Base-by-base conservation (phyloP, 2,797 vertebrate genomes). In the Hipposideros larvatus region DNA sequence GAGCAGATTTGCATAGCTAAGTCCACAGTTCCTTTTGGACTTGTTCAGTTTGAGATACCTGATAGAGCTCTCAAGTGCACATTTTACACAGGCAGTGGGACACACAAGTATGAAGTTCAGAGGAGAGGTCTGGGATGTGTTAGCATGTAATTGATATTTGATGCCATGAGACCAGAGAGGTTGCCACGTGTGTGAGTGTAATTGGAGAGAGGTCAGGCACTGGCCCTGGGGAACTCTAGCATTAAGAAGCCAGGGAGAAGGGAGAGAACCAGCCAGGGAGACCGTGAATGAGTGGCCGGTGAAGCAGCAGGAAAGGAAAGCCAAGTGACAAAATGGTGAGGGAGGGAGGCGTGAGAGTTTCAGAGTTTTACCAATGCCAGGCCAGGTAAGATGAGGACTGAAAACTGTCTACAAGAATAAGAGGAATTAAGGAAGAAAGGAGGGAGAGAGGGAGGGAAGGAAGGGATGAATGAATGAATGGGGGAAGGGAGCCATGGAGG, bases 311-410 rank as follows among this genome's bases (percentile, higher is more conserved):
- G 8, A 18, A 48, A n/a, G 37, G 9, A 55, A 24, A 82, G 59
- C 37, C n/a, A 43, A 4, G 48, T 0, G 14, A 24, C 15, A 6
- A 28, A 11, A 41, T 0, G 11, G n/a, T 26, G n/a, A 73, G 73
- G 55, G 37, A 51, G 3, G 28, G 55, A 43, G 18, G 41, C 51
- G 8, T 2, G n/a, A 48, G 22, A 2, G 11, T 16, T 9, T 57
- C 57, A n/a, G 75, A 55, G 26, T 15, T 5, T 41, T 18, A 41
- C n/a, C 26, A 70, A 3, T 7, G n/a, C 16, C 34, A n/a, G 77
- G 63, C 31, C 26, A 26, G 41, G 26, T 22, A 8, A 41, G 7
- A 53, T 9, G 24, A n/a, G n/a, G 46, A 28, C 80, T 9, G 21
- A 11, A 46, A 43, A 51, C 18, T 57, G 26, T 18, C 15, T 21